Base-by-base conservation (phyloP, 2,113 vertebrate genomes). In the Eublepharis macularius region DNA sequence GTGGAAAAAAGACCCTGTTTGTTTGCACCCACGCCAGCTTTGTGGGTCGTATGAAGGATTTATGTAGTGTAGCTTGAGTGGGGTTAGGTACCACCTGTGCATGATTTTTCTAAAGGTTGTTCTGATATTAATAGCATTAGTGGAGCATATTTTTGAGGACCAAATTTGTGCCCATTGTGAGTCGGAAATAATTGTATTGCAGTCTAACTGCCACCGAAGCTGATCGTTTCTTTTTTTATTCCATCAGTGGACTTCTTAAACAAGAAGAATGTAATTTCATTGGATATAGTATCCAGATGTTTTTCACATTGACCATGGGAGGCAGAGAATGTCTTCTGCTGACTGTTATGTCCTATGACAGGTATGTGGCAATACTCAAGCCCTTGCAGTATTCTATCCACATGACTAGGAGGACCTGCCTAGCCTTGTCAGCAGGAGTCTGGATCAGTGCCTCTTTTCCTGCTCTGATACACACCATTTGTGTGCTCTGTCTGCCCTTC, bases 241-340 rank as follows among this genome's bases (percentile, higher is more conserved):
- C n/a, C n/a, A n/a, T 60, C 90, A 11, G 2, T 85, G 17, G 86
- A 88, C 60, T 82, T 89, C 32, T 39, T 68, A 4, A 12, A 39
- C 6, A 63, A 68, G 21, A 82, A 54, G 7, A 77, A 54, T 26
- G 34, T 49, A 19, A 90, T 89, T 45, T 88, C 84, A 16, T 86
- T 90, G 81, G 82, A 1, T 91, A 89, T 79, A 86, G 83, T 5
- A 34, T 77, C 2, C 93, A 92, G 32, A 78, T 91, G 45, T 92
- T 91, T 79, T 85, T 90, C 66, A 88, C 88, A 6, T 10, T 92
- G 77, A 90, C 78, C 16, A 77, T 90, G 75, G 87, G 69, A 74
- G 90, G 89, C 2, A 84, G 91, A 34, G 86, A 93, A 63, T 90
- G 88, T 19, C 88, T 94, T 41, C 86, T 85, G 5, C 60, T 87